Percentiles rank a stretch among this genome's conserved stretches.
phyloP scores from a whole-genome alignment of 1,140 invertebrate genomes.

The Drosophila ercepeae region DNA sequence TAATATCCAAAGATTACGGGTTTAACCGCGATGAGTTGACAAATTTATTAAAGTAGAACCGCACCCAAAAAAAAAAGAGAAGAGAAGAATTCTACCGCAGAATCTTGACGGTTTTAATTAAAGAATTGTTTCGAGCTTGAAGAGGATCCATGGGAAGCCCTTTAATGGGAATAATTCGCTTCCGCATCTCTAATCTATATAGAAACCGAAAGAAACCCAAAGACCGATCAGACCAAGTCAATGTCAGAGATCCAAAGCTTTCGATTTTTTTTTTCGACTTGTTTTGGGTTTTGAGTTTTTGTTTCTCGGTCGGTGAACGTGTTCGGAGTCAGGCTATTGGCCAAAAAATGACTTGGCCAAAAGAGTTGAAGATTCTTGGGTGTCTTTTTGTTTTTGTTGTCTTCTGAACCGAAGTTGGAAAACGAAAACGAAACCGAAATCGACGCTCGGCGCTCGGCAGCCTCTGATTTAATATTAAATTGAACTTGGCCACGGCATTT shows the following conservation, averaged over 20 bases:
- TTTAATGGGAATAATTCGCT: conserved; percentile 10
- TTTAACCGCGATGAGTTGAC: background rate
- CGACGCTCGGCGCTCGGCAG: conserved; percentile 48
- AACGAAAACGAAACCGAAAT: conserved; percentile 9
- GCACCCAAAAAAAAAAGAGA: background rate
- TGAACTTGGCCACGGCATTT: conserved; percentile 71
- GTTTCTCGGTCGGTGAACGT: conserved; percentile 61
- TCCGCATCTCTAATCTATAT: conserved; percentile 5
- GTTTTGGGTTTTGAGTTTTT: background rate
- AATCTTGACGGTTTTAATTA: background rate
- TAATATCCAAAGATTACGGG: background rate
- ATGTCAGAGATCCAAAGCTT: conserved; percentile 27
- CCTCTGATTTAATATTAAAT: conserved; percentile 79
- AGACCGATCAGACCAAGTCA: conserved; percentile 31
- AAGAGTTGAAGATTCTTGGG: conserved; percentile 66
- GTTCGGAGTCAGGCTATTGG: conserved; percentile 54
- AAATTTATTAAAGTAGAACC: background rate
- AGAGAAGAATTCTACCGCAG: too few relatives aligned
- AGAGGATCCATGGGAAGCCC: conserved; percentile 11
- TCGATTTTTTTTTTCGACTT: conserved; percentile 26
- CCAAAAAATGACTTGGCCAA: conserved; percentile 1
- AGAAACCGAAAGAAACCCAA: background rate
- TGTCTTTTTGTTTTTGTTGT: background rate
- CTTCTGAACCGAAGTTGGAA: background rate
- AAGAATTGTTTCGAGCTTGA: background rate